Evolutionary conservation across 2,797 vertebrate genomes (phyloP).

Genomic region (Mallotus villosus): DNA sequence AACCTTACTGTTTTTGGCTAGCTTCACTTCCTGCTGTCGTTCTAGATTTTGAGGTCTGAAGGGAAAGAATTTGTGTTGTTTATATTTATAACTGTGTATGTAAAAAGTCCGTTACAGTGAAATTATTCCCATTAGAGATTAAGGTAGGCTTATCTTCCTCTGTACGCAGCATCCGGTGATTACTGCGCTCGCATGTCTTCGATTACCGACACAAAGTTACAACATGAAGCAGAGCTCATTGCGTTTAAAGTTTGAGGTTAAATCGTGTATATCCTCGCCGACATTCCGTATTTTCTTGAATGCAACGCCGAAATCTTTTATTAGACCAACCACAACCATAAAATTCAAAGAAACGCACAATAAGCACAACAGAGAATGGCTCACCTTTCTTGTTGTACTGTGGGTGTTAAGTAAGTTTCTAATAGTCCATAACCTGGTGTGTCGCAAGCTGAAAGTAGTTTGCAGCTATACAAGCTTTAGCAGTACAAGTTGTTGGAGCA

Average conservation of each 20-base stretch:
- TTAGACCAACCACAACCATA: background rate
- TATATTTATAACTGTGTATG: no score
- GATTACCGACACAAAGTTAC: background rate
- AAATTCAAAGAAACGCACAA: slow-evolving; percentile 24
- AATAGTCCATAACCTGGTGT: slow-evolving; percentile 66
- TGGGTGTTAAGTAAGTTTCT: slow-evolving; percentile 32
- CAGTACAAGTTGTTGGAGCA: slow-evolving; percentile 22
- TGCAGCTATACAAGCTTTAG: background rate
- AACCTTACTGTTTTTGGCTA: background rate
- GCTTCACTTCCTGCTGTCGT: background rate
- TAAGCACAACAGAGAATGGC: slow-evolving; percentile 29
- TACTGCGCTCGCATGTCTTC: no score
- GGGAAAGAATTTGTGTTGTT: no score
- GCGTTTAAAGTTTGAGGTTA: background rate
- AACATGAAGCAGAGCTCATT: background rate
- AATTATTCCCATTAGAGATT: background rate
- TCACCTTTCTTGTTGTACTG: slow-evolving; percentile 56
- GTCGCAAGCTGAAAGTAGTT: slow-evolving; percentile 10
- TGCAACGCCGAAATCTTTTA: background rate
- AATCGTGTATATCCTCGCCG: background rate
- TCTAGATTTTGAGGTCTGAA: no score
- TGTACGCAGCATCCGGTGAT: no score
- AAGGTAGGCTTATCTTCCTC: background rate
- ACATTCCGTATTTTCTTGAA: background rate
- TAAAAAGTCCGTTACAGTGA: no score